Percentiles rank a stretch among this genome's conserved stretches.
Conservation (phyloP, 2,888 invertebrate genomes). For the Agrilus cyanescens region DNA sequence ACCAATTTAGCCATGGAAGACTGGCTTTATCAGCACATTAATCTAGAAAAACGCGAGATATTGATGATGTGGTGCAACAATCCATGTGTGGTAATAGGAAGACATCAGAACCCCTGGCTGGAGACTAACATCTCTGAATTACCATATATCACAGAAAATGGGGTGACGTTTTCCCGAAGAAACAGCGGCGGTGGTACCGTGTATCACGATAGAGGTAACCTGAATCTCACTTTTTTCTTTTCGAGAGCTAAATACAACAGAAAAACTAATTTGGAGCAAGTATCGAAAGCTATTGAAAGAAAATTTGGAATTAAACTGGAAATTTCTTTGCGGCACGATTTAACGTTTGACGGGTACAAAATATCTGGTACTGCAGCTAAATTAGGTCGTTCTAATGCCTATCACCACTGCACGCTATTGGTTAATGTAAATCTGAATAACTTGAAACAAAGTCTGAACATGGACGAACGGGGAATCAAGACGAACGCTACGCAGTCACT, state of each 20-base stretch:
- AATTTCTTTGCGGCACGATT: conserved; percentile 75
- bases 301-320: conserved; percentile 67
- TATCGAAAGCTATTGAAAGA: conserved; percentile 70
- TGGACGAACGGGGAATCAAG: conserved; percentile 62
- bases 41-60: conserved; percentile 65
- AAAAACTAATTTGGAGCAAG: conserved; percentile 73
- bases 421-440: conserved; percentile 70
- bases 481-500: conserved; percentile 80
- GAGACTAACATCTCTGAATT: conserved; percentile 71
- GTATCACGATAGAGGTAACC: conserved; percentile 87
- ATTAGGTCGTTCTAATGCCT: conserved; percentile 74
- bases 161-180: conserved; percentile 72
- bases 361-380: conserved; percentile 96
- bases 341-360: conserved; percentile 63
- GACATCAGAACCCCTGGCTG: conserved; percentile 93
- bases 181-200: conserved; percentile 93
- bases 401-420: conserved; percentile 94
- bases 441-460: conserved; percentile 59
- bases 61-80: conserved; percentile 82
- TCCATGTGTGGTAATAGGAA: conserved; percentile 85
- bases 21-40: conserved; percentile 78
- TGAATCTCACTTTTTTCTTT: conserved; percentile 87
- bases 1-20: conserved; percentile 91
- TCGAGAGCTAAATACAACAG: conserved; percentile 71
- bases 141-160: conserved; percentile 38